Evolutionary conservation across 92 coral and sea anemone genomes (phyloP), one percentile per base, ranked within the genome.

Genomic region (Metridium senile): DNA sequence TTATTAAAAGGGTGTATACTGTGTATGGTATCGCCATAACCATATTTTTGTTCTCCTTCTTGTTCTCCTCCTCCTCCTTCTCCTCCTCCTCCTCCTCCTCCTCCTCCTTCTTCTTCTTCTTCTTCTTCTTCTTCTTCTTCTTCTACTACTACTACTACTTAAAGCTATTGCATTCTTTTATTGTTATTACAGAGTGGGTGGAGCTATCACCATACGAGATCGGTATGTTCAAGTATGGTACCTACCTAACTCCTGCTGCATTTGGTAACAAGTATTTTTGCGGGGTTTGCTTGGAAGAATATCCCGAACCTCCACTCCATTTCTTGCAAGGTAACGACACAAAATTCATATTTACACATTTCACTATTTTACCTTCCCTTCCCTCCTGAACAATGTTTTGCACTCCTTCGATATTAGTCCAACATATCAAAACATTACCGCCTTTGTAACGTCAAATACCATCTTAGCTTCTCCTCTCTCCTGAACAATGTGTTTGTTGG

Each of bases 241-340:
- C 84, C 9, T 88, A 67, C 64, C n/a, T 70, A 32, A 75, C 81
- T 35, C 73, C 86, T 0, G 67, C 75, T 57, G 31, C 30, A 11
- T 88, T 88, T 65, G 85, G 84, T 13, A 82, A 79, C 80, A 88
- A 88, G 71, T 88, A 57, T 49, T 88, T 79, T 52, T 66, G 84
- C 27, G 93, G 93, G 19, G 58, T 68, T 21, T 51, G 77, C 63
- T 26, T 88, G 26, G 61, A 62, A 7, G 46, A 75, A 0, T 32
- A 47, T 52, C 71, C 80, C 9, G 92, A 88, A 34, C 71, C 84
- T 0, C 86, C 85, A 3, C 51, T 88, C 77, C 93, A 84, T 65
- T 88, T 83, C 72, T 53, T 88, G 26, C 89, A 79, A 75, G 93
- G 93, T 88, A 51, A 30, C 64, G 6, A 3, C 59, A 20, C 0